These are phyloP conservation scores for Nettapus auritus DNA, from an alignment of 2,113 vertebrate genomes.

Conservation along the genomic window DNA sequence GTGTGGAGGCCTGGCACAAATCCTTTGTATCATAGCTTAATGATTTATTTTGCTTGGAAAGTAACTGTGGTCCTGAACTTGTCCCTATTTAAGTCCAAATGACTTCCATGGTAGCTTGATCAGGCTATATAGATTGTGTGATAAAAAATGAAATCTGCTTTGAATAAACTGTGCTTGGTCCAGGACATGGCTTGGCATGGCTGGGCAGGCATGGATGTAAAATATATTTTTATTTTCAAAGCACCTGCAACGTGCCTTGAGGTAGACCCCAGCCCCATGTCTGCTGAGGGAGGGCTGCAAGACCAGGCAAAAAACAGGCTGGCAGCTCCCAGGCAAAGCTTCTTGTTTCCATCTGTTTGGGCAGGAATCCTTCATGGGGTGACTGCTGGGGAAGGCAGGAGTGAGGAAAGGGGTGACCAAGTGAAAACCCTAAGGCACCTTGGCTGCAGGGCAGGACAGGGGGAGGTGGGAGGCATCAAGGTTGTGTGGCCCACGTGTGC, in stretches of 20 bases:
- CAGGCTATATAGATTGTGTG: not conserved
- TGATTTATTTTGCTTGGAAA: constrained; percentile 59
- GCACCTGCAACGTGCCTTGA: not conserved
- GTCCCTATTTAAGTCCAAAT: not conserved
- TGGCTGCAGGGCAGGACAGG: not conserved
- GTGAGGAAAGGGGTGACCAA: not conserved
- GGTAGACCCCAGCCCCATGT: not conserved
- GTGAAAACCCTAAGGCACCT: not conserved
- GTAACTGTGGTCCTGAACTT: constrained; percentile 3
- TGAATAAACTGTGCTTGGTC: not conserved
- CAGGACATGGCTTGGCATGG: fast-evolving
- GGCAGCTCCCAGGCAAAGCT: not conserved
- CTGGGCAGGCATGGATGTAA: fast-evolving
- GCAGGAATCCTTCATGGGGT: fast-evolving
- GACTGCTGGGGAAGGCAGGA: not conserved
- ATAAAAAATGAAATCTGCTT: not conserved
- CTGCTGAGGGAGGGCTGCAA: not conserved
- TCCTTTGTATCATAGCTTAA: constrained; percentile 23
- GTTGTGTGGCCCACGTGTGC: not conserved
- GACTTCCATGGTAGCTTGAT: constrained; percentile 8
- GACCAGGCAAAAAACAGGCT: not conserved
- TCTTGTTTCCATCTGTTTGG: not conserved
- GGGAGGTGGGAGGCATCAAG: not conserved
- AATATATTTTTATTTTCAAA: not conserved
- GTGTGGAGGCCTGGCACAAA: constrained; percentile 25